Conservation (phyloP, 2,113 vertebrate genomes). For the Tinamus guttatus region DNA sequence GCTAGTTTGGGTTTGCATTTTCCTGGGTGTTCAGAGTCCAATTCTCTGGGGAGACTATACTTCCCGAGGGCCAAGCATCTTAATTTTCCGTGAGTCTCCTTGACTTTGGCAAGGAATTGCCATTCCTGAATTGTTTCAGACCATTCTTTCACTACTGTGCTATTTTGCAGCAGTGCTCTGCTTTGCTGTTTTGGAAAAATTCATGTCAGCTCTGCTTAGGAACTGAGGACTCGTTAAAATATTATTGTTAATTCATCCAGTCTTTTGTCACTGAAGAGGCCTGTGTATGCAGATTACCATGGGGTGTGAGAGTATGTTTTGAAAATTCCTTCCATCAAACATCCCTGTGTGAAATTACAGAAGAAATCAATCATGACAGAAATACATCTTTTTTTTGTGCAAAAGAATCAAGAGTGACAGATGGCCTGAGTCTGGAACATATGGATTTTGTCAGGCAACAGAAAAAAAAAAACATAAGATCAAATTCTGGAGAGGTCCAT, state of each 20-base stretch:
- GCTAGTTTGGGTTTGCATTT: neutral
- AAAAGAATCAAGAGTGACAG: constrained; percentile 18
- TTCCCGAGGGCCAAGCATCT: neutral
- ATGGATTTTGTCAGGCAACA: constrained; percentile 67
- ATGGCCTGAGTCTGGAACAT: constrained; percentile 50
- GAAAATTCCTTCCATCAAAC: constrained; percentile 41
- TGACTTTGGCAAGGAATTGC: neutral
- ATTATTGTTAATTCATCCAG: neutral
- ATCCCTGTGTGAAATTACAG: neutral
- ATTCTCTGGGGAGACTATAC: neutral
- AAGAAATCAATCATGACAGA: constrained; percentile 28
- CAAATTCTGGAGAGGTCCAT: constrained; percentile 23
- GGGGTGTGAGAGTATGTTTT: neutral
- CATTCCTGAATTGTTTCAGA: neutral
- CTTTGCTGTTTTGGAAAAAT: neutral
- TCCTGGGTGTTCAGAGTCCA: neutral
- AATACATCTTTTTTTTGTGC: constrained; percentile 7
- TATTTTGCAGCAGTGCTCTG: neutral
- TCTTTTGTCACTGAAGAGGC: neutral
- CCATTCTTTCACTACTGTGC: neutral
- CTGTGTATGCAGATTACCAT: neutral
- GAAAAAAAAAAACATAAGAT: neutral
- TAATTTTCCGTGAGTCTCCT: neutral
- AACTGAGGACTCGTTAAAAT: neutral
- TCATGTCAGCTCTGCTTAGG: neutral